Conservation (phyloP, 2,888 invertebrate species). For the Calameuta pallipes region DNA sequence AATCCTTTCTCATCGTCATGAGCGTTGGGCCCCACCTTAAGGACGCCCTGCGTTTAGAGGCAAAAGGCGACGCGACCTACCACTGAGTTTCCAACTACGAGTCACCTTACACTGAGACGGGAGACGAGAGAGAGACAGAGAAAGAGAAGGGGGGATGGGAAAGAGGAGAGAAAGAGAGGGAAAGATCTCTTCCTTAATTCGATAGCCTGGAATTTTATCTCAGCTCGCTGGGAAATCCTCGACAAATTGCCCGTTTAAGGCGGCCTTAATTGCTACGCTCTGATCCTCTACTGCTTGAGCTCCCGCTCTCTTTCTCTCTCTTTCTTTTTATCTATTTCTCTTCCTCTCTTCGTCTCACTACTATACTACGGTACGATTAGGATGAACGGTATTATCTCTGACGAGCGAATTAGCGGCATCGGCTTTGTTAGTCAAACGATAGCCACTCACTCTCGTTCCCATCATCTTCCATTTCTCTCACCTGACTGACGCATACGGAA, state of each 20-base stretch:
- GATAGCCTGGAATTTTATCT: constrained; percentile 9
- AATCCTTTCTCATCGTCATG: background rate
- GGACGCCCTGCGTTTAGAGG: background rate
- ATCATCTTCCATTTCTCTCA: too few relatives aligned
- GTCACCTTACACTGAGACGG: constrained; percentile 12
- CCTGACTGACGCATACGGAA: too few relatives aligned
- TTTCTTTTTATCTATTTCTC: too few relatives aligned
- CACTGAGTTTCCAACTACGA: constrained; percentile 13
- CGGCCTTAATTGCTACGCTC: constrained; percentile 5
- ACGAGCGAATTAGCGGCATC: constrained; percentile 3
- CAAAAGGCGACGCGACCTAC: constrained; percentile 12
- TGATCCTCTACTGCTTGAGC: background rate
- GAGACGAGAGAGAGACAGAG: constrained; percentile 9
- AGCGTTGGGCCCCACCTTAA: background rate
- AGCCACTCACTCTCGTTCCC: too few relatives aligned
- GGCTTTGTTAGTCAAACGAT: too few relatives aligned
- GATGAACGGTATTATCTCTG: background rate
- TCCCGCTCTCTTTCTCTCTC: too few relatives aligned
- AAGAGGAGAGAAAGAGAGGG: constrained; percentile 1
- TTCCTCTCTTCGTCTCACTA: too few relatives aligned
- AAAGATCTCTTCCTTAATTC: constrained; percentile 5
- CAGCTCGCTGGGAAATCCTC: background rate
- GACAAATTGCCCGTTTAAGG: constrained; percentile 10
- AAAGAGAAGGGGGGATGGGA: constrained; percentile 1
- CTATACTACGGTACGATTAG: too few relatives aligned